Evolutionary conservation across 2,113 vertebrate genomes (phyloP), one percentile per base, ranked within the genome.

Genomic region (Microtus richardsoni): DNA sequence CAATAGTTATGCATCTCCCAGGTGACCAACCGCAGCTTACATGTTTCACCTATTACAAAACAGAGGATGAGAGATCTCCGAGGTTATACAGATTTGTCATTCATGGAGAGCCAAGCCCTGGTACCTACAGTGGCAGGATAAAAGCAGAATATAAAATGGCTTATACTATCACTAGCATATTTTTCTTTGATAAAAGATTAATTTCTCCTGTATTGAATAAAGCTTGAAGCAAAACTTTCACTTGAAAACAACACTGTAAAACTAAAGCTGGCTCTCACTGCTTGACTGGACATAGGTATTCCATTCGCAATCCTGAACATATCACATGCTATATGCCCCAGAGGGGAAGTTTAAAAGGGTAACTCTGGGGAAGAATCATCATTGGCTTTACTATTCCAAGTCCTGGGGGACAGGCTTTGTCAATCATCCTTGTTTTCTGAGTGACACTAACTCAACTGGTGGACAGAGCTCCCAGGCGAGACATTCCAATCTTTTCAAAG

Each of bases 391-490:
- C 73, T 54, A 94, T 62, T 89, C 39, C 44, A 80, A 91, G 41
- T 94, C 52, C 90, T 64, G 88, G 73, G 33, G 24, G 62, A 75
- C 80, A 93, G 28, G 71, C 21, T 8, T 79, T 88, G 17, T 64
- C 71, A 10, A 78, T 86, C 54, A 90, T 58, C 44, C 96, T 95
- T 89, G 75, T 75, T 95, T 92, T 94, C 95, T 79, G 28, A 87
- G 47, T 70, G 52, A 60, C 82, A 74, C 28, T 64, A 91, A 91
- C 71, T 89, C 49, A 89, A 41, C 87, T 60, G 19, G 70, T 41
- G 2, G 84, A 49, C 10, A 86, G 0, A 30, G 71, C 12, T 24
- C 8, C 26, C 17, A 54, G 24, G 66, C 47, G 44, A 84, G 44
- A 84, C 9, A 21, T 5, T 91, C 7, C 30, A 49, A n/a, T 66